Evolutionary conservation across 2,797 vertebrate species (phyloP), one percentile per base, ranked within the genome.

Genomic region (Macropodus opercularis): DNA sequence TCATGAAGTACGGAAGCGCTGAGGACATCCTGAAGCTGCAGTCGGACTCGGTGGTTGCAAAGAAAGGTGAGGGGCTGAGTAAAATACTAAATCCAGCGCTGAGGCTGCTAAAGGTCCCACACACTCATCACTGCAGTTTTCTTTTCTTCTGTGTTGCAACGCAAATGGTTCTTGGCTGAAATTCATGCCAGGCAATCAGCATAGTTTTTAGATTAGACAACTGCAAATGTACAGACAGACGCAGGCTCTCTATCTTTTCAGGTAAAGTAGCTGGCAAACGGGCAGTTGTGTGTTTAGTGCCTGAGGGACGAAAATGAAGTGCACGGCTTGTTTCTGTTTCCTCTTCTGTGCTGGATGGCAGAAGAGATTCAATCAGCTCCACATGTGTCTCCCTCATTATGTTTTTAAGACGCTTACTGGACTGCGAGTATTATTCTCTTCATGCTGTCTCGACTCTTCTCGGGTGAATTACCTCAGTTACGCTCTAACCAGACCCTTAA

Each of bases 1-100:
- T 94, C 65, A 94, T 98, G 95, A 98, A 95, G 85, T 94, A 91
- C 0, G 90, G 94, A 29, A 96, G 94, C 46, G 79, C 86, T 0
- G 97, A 99, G 74, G 96, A 91, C 63, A 82, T 91, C 62, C 75
- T 77, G 15, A 75, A 63, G 60, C 89, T 88, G 61, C 87, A 87
- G 73, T 24, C 71, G 0, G 87, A 90, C 43, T 36, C 80, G 4
- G 52, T 31, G 2, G 44, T 38, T 42, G 23, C 51, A 0, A n/a
- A 64, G 13, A 64, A 65, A 91, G 92, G 92, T 93, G 73, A 87
- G 89, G 13, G 11, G 12, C 23, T 48, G n/a, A n/a, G n/a, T n/a
- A n/a, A n/a, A n/a, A n/a, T 15, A 17, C 39, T 48, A 5, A 52
- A 5, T 43, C 24, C 32, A 19, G 15, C 31, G 4, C 34, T 6